Conservation (phyloP, 37 sponge, comb jelly and placozoan genomes). For the Axinella damicornis region DNA sequence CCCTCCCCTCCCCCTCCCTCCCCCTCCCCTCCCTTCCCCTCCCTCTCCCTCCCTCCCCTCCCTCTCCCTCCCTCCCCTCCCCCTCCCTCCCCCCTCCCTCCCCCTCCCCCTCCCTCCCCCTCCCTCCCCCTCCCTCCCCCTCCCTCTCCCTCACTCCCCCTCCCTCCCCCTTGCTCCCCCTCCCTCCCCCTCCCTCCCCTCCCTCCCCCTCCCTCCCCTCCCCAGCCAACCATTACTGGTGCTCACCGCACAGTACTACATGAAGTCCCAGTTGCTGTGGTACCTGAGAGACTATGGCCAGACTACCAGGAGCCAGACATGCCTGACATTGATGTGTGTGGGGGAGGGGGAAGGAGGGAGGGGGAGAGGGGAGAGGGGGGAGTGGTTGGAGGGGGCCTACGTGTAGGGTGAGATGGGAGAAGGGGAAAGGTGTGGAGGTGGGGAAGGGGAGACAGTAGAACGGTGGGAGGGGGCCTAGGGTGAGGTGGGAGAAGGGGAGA, state of each 20-base stretch:
- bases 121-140: neutral
- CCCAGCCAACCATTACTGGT: constrained; percentile 62
- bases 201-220: neutral
- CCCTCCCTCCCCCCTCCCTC: neutral
- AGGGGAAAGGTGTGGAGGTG: too few species aligned
- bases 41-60: neutral
- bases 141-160: neutral
- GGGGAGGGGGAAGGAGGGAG: constrained; percentile 29
- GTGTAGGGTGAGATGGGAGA: too few species aligned
- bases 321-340: constrained; percentile 90
- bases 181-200: neutral
- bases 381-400: too few species aligned
- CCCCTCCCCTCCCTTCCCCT: too few species aligned
- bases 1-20: neutral
- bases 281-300: constrained; percentile 85
- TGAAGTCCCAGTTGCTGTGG: constrained; percentile 87
- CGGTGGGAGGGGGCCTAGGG: too few species aligned
- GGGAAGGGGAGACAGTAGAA: too few species aligned
- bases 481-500: too few species aligned
- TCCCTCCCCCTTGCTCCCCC: neutral
- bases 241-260: constrained; percentile 74
- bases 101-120: neutral
- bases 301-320: constrained; percentile 95
- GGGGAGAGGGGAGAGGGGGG: neutral
- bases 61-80: constrained; percentile 3